These are phyloP conservation scores for Neosalanx taihuensis DNA, from an alignment of 2,797 vertebrate species.

Conservation along the genomic window DNA sequence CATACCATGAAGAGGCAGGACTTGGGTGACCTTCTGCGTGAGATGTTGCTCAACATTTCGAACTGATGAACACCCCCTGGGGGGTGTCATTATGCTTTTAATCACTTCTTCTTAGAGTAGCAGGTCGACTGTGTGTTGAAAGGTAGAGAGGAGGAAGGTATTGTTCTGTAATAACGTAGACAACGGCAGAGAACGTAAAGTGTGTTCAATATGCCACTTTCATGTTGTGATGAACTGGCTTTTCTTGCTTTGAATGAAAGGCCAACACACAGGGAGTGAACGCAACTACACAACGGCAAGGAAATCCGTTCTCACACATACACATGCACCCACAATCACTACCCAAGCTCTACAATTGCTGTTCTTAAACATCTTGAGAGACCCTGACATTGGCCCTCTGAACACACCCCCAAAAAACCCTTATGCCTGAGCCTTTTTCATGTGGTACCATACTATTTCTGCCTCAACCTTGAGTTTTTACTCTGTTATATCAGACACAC, in stretches of 20 bases:
- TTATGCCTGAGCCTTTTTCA: slow-evolving; percentile 64
- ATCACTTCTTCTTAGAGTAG: neutral
- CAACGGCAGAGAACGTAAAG: too few species aligned
- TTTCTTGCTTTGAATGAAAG: slow-evolving; percentile 1
- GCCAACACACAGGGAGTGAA: slow-evolving; percentile 36
- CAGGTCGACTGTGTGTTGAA: slow-evolving; percentile 40
- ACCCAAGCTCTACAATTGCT: slow-evolving; percentile 58
- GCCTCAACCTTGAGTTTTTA: slow-evolving; percentile 64
- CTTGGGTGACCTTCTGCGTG: too few species aligned
- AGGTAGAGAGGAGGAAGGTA: slow-evolving; percentile 13
- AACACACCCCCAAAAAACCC: slow-evolving; percentile 70
- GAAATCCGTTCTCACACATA: neutral
- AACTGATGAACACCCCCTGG: too few species aligned
- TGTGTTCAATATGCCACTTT: too few species aligned
- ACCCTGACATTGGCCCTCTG: slow-evolving; percentile 66
- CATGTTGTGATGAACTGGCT: too few species aligned
- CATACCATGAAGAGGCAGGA: slow-evolving; percentile 4
- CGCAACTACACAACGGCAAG: neutral
- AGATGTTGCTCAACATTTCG: neutral
- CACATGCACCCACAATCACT: slow-evolving; percentile 34
- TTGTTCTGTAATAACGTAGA: too few species aligned
- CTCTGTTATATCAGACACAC: slow-evolving; percentile 67
- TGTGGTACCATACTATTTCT: slow-evolving; percentile 78
- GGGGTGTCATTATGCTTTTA: too few species aligned
- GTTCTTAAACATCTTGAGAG: slow-evolving; percentile 61